Base-by-base conservation (phyloP, 1,140 invertebrate species). In the Drosophila cardini region DNA sequence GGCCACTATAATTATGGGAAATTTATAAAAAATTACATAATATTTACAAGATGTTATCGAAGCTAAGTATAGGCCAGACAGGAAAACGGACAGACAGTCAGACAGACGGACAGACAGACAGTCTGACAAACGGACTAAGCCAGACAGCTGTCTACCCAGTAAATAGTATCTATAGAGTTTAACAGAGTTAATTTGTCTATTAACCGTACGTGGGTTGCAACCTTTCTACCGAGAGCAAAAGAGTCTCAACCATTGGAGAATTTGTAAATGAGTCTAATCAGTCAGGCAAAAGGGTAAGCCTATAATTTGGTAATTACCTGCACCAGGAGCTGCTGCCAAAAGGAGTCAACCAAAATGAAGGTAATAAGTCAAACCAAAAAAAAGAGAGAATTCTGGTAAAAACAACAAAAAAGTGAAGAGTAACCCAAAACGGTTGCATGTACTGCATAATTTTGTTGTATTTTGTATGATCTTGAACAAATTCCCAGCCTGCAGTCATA, bases 21-120 rank as follows among this genome's bases (percentile, higher is more conserved):
- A 79, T 82, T 82, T 82, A 78, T 78, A 77, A 82, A 87, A 86
- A 87, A 87, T 87, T 87, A 87, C 83, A 87, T 72, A 87, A 87
- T 87, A 87, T 87, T 87, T 87, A 87, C 83, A 87, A 87, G 83
- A 86, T 86, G 83, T 87, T 87, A 87, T 87, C 83, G 76, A 56
- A 53, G 40, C n/a, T 73, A 82, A 71, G 60, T 76, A 78, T 73
- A 65, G 82, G 53, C 56, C 21, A 63, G 57, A 43, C 60, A 57
- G 30, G 13, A 11, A 43, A 13, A 15, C 26, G 13, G 40, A 13
- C 55, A 11, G 56, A 30, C 45, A 46, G 57, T 58, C 52, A 21
- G 34, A 46, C 21, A 26, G 21, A 26, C 21, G 21, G 21, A 26
- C 21, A 26, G 21, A 21, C 21, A 21, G n/a, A n/a, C n/a, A n/a